Base-by-base conservation (phyloP, 2,797 vertebrate genomes). In the Melanogrammus aeglefinus region DNA sequence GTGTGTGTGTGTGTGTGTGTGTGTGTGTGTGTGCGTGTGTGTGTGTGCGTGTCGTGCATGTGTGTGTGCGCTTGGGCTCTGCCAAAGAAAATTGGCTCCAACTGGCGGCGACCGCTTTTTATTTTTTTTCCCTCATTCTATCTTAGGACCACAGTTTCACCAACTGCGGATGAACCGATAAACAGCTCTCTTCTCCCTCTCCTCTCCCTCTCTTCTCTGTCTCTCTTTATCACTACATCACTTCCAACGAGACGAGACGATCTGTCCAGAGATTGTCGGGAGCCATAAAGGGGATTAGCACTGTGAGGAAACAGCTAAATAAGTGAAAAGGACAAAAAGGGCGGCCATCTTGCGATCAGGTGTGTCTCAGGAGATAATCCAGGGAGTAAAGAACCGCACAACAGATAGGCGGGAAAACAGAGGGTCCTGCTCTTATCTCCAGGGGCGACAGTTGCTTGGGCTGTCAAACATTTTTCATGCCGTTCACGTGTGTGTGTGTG, bases 61-160 rank as follows among this genome's bases (percentile, higher is more conserved):
- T 47, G 41, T n/a, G 29, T 27, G 73, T 51, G 41, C 21, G 13
- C 2, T 27, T 27, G 72, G 77, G 78, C 81, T 80, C 74, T 79
- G 75, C 81, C 77, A 89, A 85, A 82, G 24, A 77, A 36, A 27
- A 35, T 3, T 86, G 86, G 88, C 76, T 57, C 47, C 6, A 57
- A 57, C 16, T 57, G 47, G 4, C 18, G 6, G 47, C 47, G 3
- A 21, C 47, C 47, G 4, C 18, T 18, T 51, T 21, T 57, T 18
- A 21, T 18, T 57, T 57, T 6, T 57, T 57, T 6, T 57, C 18
- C 18, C 47, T 57, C 18, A 57, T 57, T 57, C n/a, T n/a, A 57
- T 57, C 47, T 57, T 21, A 5, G 47, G 47, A 57, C 47, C 47
- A 57, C 47, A 57, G 47, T 57, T 57, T 12, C 47, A 57, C 16